These are phyloP conservation scores for Heteropelma amictum DNA, from an alignment of 2,888 invertebrate genomes.

Conservation along the genomic window DNA sequence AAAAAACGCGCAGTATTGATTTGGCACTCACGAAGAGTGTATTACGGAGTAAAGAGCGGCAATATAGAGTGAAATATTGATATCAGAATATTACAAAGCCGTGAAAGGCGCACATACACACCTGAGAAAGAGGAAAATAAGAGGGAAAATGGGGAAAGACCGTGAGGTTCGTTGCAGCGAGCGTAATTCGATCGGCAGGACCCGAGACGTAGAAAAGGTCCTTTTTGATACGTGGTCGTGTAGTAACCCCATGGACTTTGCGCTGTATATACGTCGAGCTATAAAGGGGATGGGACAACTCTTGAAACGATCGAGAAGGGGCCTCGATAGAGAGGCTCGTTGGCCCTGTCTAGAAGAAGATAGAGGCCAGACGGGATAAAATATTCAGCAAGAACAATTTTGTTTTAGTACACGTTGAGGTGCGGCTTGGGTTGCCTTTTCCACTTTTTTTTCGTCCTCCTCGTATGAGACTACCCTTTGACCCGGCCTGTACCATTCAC, in stretches of 20 bases:
- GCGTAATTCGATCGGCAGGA: slow-evolving; percentile 53
- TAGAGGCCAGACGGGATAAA: slow-evolving; percentile 58
- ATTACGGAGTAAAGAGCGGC: too few species aligned
- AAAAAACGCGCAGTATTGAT: too few species aligned
- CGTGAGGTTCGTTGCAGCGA: slow-evolving; percentile 33
- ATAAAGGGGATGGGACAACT: slow-evolving; percentile 37
- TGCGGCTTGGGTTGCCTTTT: slow-evolving; percentile 47
- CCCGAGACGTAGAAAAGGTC: slow-evolving; percentile 40
- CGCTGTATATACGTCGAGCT: slow-evolving; percentile 20
- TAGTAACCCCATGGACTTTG: slow-evolving; percentile 33
- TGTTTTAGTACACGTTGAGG: slow-evolving; percentile 61
- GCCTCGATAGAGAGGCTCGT: slow-evolving; percentile 29
- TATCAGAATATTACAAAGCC: too few species aligned
- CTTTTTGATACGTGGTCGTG: slow-evolving; percentile 41
- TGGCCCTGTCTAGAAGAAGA: slow-evolving; percentile 32
- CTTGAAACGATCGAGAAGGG: slow-evolving; percentile 47
- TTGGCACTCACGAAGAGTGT: too few species aligned
- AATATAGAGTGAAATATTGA: too few species aligned
- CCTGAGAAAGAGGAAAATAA: background rate
- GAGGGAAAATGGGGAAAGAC: background rate
- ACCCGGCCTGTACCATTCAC: slow-evolving; percentile 25
- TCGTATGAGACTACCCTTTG: background rate
- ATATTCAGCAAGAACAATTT: slow-evolving; percentile 65
- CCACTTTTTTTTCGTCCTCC: slow-evolving; percentile 35
- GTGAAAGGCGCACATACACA: background rate